phyloP scores from a whole-genome alignment of 1,140 invertebrate genomes.

The Cotesia vestalis region DNA sequence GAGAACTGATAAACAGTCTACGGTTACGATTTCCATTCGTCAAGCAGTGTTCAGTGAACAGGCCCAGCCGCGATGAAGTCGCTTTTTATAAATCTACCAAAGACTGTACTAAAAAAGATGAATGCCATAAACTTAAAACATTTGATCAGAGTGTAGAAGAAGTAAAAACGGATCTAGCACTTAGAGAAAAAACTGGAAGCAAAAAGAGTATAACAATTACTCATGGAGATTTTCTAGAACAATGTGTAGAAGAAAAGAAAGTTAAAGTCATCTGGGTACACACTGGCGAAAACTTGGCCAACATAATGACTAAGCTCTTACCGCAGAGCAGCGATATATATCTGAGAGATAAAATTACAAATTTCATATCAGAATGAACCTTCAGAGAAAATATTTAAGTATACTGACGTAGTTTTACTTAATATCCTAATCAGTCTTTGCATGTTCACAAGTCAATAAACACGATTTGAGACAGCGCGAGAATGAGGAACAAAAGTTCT shows the following conservation, averaged over 20 bases:
- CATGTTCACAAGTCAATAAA: no score
- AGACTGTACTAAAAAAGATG: conserved; percentile 29
- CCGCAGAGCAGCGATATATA: background rate
- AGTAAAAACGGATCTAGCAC: conserved; percentile 16
- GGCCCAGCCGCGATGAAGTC: conserved; percentile 3
- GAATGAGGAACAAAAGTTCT: no score
- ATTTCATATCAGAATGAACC: no score
- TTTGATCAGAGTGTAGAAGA: conserved; percentile 25
- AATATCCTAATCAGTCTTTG: no score
- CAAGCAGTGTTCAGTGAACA: conserved; percentile 29
- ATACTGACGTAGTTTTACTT: no score
- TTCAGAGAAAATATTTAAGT: no score
- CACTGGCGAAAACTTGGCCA: conserved; percentile 26
- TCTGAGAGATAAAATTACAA: no score
- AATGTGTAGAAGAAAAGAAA: conserved; percentile 21
- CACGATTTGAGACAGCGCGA: no score
- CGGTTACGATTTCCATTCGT: conserved; percentile 8
- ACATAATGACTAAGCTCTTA: conserved; percentile 33
- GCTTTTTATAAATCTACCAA: conserved; percentile 26
- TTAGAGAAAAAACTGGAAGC: conserved; percentile 31
- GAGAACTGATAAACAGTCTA: conserved; percentile 31
- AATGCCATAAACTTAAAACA: conserved; percentile 32
- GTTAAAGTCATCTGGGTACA: conserved; percentile 26
- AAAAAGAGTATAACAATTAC: conserved; percentile 28
- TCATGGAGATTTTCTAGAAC: conserved; percentile 33